Base-by-base conservation (phyloP, 2,113 vertebrate genomes). In the Cisticola juncidis region DNA sequence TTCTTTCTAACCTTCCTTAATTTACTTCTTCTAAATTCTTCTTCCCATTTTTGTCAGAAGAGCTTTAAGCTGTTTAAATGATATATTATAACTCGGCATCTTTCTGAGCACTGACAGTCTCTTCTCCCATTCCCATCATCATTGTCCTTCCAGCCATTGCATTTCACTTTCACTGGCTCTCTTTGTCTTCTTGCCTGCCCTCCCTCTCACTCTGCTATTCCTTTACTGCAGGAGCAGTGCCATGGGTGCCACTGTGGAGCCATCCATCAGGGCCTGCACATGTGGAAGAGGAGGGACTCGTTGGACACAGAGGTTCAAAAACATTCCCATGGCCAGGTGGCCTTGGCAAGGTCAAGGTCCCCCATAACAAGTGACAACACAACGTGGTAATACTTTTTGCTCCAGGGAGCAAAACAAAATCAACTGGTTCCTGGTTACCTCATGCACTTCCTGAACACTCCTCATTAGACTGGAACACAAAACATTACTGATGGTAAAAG, bases 221-320 rank as follows among this genome's bases (percentile, higher is more conserved):
- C 36, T 12, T 21, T 42, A 16, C 19, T 56, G 48, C 12, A 36
- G 0, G 0, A 44, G 44, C 40, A 60, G 33, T 42, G 14, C n/a
- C n/a, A 16, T 50, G 44, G 21, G 9, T 72, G 23, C 22, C 5
- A 4, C 16, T 6, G 23, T 36, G 25, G 33, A 61, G 28, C 35
- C 0, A 0, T 22, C 31, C 56, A 48, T 26, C 24, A 74, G 48
- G 53, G 16, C 13, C 33, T 70, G 8, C 14, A 42, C 25, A 18
- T 1, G 2, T 47, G 57, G 33, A 64, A 33, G 24, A 42, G 16
- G 29, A 89, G 24, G 16, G 14, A 45, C 9, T 68, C 0, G 0
- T 1, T 81, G 29, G 45, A 53, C 31, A 79, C 40, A 72, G 31
- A 38, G 8, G 17, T 74, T 58, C 31, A 71, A 76, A 76, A 86